Evolutionary conservation across 64 coral and sea anemone species (phyloP).

Genomic region (Cladopsammia gracilis): DNA sequence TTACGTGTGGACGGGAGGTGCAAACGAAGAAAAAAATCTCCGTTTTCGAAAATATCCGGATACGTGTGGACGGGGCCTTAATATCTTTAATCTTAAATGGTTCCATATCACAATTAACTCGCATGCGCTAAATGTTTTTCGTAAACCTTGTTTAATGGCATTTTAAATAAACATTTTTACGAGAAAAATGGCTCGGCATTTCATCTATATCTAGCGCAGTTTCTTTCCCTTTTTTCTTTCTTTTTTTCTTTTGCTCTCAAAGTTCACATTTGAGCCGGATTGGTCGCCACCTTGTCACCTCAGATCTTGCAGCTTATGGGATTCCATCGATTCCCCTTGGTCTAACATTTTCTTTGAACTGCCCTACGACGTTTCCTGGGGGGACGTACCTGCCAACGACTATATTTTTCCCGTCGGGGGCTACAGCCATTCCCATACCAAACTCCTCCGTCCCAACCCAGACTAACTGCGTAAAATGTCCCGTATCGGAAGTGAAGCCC

Average conservation of each 20-base stretch:
- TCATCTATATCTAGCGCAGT: no score
- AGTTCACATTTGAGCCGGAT: background rate
- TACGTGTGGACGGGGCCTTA: no score
- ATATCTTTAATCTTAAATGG: no score
- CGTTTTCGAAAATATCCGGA: no score
- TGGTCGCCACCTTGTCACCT: background rate
- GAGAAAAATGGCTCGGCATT: no score
- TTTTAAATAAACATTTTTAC: background rate
- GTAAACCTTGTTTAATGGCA: background rate
- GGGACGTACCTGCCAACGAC: conserved; percentile 88
- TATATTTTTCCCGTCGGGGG: conserved; percentile 77
- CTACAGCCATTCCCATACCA: conserved; percentile 88
- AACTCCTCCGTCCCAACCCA: conserved; percentile 87
- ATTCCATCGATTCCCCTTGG: conserved; percentile 52
- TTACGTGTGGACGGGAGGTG: no score
- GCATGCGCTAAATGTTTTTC: no score
- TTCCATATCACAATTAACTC: no score
- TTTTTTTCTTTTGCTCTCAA: no score
- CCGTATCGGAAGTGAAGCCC: conserved; percentile 81
- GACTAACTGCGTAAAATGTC: conserved; percentile 87
- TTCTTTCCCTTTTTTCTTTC: background rate
- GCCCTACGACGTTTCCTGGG: conserved; percentile 87
- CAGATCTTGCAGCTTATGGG: background rate
- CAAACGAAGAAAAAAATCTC: no score
- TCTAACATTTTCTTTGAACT: conserved; percentile 85